Conservation (phyloP, 1,140 invertebrate species). For the Cardiocondyla obscurior region DNA sequence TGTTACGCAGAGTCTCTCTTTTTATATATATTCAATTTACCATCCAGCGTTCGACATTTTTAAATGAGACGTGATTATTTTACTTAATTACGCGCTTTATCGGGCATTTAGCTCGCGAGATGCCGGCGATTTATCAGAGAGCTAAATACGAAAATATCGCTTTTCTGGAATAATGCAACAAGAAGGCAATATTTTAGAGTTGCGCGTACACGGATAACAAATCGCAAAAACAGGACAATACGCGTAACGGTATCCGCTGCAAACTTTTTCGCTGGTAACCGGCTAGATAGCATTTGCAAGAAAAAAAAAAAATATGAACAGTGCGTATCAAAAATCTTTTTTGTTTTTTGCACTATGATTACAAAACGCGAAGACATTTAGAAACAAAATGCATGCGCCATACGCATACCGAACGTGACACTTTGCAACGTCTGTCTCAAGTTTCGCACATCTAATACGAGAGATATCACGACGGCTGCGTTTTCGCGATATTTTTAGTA, state of each 20-base stretch:
- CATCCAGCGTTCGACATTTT: not conserved
- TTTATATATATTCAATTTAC: not conserved
- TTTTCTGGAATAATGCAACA: not conserved
- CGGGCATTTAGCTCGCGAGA: not conserved
- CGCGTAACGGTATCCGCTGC: not conserved
- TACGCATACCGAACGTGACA: not conserved
- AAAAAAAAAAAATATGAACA: slow-evolving; percentile 8
- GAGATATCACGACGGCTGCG: no score
- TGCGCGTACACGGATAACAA: not conserved
- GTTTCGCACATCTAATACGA: slow-evolving; percentile 1
- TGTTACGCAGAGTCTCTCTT: not conserved
- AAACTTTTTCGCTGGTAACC: slow-evolving; percentile 23
- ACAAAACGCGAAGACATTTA: slow-evolving; percentile 27
- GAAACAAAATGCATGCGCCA: slow-evolving; percentile 8
- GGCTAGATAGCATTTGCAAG: not conserved
- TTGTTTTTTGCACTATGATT: slow-evolving; percentile 1
- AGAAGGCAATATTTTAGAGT: slow-evolving; percentile 24
- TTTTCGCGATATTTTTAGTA: not conserved
- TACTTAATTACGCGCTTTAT: not conserved
- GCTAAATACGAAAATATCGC: not conserved
- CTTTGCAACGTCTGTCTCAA: not conserved
- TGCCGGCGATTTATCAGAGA: not conserved
- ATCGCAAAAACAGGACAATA: not conserved
- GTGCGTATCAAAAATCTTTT: not conserved
- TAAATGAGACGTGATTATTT: slow-evolving; percentile 7